Percentiles rank a stretch among this genome's conserved stretches.
These are phyloP conservation scores for Drosophila sproati DNA, from an alignment of 1,140 invertebrate genomes.

Conservation along the genomic window DNA sequence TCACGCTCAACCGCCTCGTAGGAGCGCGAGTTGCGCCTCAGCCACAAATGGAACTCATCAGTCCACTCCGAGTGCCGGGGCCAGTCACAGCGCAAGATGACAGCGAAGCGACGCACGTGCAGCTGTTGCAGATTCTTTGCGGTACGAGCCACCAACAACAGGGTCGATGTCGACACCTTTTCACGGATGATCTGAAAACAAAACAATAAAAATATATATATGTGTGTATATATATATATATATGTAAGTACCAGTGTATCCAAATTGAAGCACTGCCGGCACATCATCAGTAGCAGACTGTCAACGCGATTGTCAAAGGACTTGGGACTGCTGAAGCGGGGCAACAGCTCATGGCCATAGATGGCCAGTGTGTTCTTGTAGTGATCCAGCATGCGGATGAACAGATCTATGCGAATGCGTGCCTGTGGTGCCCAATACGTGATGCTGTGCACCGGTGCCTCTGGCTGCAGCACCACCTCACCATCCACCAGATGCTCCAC, in stretches of 20 bases:
- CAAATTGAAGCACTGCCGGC: slow-evolving; percentile 87
- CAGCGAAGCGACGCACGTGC: slow-evolving; percentile 90
- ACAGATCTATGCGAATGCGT: slow-evolving; percentile 85
- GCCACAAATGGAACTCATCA: slow-evolving; percentile 88
- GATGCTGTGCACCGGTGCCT: slow-evolving; percentile 88
- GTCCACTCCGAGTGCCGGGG: slow-evolving; percentile 88
- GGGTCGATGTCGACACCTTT: slow-evolving; percentile 91
- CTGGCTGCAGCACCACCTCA: slow-evolving; percentile 86
- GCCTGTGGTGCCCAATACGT: slow-evolving; percentile 88
- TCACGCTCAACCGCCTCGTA: slow-evolving; percentile 89
- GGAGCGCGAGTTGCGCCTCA: slow-evolving; percentile 87
- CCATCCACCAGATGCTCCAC: slow-evolving; percentile 86
- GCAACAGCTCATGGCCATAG: slow-evolving; percentile 88
- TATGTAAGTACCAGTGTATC: slow-evolving; percentile 86
- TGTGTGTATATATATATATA: not conserved
- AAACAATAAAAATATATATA: not conserved
- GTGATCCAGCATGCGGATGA: slow-evolving; percentile 86
- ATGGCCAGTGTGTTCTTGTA: slow-evolving; percentile 86
- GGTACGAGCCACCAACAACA: slow-evolving; percentile 89
- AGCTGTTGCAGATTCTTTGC: slow-evolving; percentile 88
- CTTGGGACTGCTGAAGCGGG: slow-evolving; percentile 86
- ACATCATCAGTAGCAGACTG: slow-evolving; percentile 87
- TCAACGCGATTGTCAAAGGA: slow-evolving; percentile 89
- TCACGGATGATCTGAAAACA: slow-evolving; percentile 89
- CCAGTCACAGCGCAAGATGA: slow-evolving; percentile 90